Percentiles rank a stretch among this genome's conserved stretches.
phyloP scores from a whole-genome alignment of 2,888 invertebrate species.

The Drosophila crucigera region DNA sequence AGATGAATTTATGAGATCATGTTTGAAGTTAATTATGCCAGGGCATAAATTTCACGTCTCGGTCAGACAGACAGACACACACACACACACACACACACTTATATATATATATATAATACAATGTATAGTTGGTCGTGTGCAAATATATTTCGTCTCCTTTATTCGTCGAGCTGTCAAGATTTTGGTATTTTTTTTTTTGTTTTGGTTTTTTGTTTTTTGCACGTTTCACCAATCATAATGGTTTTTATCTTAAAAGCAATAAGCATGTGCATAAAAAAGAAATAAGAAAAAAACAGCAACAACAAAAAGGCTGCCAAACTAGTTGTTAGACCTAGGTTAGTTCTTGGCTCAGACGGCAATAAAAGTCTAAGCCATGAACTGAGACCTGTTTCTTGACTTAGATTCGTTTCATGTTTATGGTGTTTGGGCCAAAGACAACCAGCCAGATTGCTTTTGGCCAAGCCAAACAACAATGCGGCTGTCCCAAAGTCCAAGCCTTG shows the following conservation, averaged over 20 bases:
- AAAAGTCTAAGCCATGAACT: constrained; percentile 46
- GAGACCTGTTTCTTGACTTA: constrained; percentile 79
- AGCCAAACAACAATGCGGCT: constrained; percentile 77
- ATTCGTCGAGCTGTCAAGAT: constrained; percentile 52
- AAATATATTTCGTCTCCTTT: constrained; percentile 34
- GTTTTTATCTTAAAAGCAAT: constrained; percentile 75
- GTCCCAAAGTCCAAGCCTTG: constrained; percentile 55
- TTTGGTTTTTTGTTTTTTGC: constrained; percentile 51
- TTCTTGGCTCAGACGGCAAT: constrained; percentile 60
- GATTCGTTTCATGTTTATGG: constrained; percentile 80
- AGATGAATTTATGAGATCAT: constrained; percentile 81
- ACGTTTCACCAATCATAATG: constrained; percentile 76
- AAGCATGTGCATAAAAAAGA: constrained; percentile 71
- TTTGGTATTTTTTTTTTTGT: constrained; percentile 14
- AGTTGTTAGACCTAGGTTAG: constrained; percentile 79
- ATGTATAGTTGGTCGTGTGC: constrained; percentile 36
- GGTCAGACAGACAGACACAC: constrained; percentile 33
- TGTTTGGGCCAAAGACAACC: constrained; percentile 70
- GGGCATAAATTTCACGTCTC: constrained; percentile 72
- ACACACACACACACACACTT: constrained; percentile 2
- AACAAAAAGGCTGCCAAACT: constrained; percentile 59
- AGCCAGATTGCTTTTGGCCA: constrained; percentile 73
- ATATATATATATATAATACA: neutral
- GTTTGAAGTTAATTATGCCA: constrained; percentile 81
- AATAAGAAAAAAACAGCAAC: neutral